Evolutionary conservation across 2,797 vertebrate species (phyloP).

Genomic region (Martes flavigula): DNA sequence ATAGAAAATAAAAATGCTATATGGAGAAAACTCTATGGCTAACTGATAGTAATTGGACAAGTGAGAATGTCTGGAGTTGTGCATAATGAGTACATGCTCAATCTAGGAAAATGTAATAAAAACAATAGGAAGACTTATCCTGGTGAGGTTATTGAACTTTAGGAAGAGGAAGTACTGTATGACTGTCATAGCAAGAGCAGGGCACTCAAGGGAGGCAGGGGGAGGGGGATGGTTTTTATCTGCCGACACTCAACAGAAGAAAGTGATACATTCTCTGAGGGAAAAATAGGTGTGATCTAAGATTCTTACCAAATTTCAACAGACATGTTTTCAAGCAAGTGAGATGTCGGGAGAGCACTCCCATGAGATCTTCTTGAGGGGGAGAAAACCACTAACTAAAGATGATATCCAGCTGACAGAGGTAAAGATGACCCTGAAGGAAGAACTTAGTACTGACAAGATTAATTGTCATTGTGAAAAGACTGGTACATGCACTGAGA

Average conservation of each 20-base stretch:
- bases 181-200: background rate
- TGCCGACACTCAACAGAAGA: background rate
- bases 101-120: background rate
- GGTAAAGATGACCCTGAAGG: background rate
- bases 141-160: background rate
- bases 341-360: background rate
- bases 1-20: background rate
- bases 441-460: background rate
- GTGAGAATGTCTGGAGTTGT: background rate
- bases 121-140: background rate
- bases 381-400: background rate
- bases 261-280: background rate
- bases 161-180: slow-evolving; percentile 1
- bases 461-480: background rate
- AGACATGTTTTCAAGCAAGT: background rate
- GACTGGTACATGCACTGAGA: background rate
- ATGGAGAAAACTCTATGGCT: background rate
- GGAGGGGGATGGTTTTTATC: background rate
- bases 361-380: background rate
- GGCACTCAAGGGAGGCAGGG: background rate
- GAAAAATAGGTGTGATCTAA: background rate
- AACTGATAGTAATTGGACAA: background rate
- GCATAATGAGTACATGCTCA: background rate
- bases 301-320: background rate
- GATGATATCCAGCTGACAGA: background rate